A percentile compares a stretch with the other conserved stretches of the same genome.
Evolutionary conservation across 2,113 vertebrate genomes (phyloP).

Genomic region (Nanger granti): DNA sequence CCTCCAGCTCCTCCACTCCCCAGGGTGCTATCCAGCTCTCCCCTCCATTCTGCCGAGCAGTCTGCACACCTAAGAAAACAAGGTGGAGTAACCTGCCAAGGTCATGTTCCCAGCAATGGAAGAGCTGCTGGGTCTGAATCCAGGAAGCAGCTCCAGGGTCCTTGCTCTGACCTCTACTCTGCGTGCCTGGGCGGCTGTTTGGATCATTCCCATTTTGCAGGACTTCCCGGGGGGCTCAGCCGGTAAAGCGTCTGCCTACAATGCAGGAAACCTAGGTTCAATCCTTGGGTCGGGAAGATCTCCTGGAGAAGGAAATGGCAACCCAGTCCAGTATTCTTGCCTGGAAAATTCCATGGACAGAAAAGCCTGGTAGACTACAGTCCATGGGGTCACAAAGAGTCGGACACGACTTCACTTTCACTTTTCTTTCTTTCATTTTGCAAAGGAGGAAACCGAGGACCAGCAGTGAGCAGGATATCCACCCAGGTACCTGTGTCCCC

Average conservation of each 20-base stretch:
- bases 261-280: background rate
- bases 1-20: background rate
- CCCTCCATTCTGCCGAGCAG: rapidly evolving
- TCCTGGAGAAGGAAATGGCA: background rate
- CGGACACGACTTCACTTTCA: background rate
- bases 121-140: background rate
- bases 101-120: rapidly evolving
- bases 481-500: no score
- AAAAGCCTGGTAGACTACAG: background rate
- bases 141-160: background rate
- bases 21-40: background rate
- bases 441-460: background rate
- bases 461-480: no score
- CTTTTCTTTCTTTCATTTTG: background rate
- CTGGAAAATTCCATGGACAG: background rate
- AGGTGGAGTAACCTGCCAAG: background rate
- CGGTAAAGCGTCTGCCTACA: background rate
- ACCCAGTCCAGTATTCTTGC: background rate
- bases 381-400: background rate
- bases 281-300: rapidly evolving
- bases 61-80: rapidly evolving
- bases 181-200: rapidly evolving
- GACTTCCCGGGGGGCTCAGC: no score
- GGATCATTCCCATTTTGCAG: background rate
- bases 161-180: rapidly evolving